These are phyloP conservation scores for Pterocles orientalis DNA, from an alignment of 2,113 vertebrate genomes.

Conservation along the genomic window DNA sequence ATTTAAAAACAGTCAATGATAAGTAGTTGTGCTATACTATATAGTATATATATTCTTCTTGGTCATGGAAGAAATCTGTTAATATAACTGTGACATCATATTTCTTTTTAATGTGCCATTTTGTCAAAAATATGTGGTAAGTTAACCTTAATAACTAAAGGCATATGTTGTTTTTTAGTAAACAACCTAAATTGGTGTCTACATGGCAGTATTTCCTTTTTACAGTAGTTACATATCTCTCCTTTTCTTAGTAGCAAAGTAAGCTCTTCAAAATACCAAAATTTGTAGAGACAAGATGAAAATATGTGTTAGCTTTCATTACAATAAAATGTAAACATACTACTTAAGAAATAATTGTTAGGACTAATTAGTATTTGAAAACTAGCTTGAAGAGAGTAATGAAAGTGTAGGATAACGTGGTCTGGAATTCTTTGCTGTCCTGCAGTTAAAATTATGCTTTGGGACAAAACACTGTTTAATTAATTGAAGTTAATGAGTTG, in stretches of 20 bases:
- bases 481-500: not conserved
- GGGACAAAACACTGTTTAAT: not conserved
- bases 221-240: not conserved
- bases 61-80: not conserved
- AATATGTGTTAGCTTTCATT: not conserved
- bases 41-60: not conserved
- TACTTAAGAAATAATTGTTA: not conserved
- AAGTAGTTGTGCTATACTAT: not conserved
- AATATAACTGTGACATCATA: not conserved
- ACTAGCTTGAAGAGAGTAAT: not conserved
- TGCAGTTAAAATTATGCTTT: not conserved
- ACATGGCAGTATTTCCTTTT: not conserved
- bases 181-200: not conserved
- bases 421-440: not conserved
- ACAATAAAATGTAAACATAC: not conserved
- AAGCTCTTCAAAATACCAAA: not conserved
- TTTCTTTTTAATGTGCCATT: not conserved
- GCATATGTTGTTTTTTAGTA: not conserved
- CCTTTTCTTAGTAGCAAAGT: not conserved
- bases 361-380: not conserved
- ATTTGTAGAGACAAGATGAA: not conserved
- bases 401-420: not conserved
- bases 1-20: not conserved
- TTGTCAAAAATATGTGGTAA: not conserved
- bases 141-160: not conserved